phyloP scores from a whole-genome alignment of 2,888 invertebrate species.

The Tenthredo mesomela region DNA sequence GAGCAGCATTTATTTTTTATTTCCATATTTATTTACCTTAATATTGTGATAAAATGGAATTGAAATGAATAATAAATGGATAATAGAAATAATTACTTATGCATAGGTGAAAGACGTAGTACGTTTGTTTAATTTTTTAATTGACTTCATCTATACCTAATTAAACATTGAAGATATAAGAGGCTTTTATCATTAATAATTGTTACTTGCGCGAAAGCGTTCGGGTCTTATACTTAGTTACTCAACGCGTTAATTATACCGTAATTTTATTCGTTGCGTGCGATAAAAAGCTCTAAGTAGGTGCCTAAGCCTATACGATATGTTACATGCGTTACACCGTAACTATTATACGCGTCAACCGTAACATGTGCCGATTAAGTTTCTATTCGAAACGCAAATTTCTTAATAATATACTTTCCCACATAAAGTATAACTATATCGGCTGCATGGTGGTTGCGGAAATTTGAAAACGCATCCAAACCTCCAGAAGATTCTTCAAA shows the following conservation, averaged over 20 bases:
- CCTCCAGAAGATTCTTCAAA: no score
- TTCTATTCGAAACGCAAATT: conserved; percentile 12
- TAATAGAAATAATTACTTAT: no score
- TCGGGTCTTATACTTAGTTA: not conserved
- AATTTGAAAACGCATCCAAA: no score
- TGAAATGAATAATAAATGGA: not conserved
- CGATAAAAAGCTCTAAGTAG: not conserved
- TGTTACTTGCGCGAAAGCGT: not conserved
- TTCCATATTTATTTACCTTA: not conserved
- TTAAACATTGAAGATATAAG: not conserved
- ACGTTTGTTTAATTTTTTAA: not conserved
- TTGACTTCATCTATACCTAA: not conserved
- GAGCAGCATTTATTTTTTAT: no score
- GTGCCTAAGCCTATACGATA: not conserved
- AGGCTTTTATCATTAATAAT: not conserved
- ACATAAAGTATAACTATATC: not conserved
- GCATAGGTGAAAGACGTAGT: no score
- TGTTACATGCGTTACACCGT: not conserved
- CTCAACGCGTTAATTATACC: conserved; percentile 14
- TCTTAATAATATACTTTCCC: conserved; percentile 8
- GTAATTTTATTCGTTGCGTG: conserved; percentile 23
- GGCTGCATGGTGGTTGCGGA: not conserved
- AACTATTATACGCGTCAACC: conserved; percentile 2
- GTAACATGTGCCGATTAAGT: not conserved
- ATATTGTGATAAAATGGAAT: not conserved